Evolutionary conservation across 1,140 invertebrate species (phyloP), one percentile per base, ranked within the genome.

Genomic region (Saccostrea cuccullata): DNA sequence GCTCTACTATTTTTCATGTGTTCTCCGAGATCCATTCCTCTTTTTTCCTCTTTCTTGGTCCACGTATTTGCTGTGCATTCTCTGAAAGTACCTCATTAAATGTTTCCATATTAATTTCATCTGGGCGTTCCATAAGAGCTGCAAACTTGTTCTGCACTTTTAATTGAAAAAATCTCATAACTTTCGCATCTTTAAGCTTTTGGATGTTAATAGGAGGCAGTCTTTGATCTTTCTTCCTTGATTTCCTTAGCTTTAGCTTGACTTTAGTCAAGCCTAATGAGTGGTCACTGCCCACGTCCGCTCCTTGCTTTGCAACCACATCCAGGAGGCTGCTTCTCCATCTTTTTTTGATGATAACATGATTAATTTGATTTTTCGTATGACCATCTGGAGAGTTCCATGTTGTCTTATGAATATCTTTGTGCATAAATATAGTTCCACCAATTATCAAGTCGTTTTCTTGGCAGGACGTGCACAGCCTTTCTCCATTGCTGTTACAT

Each of bases 211-310:
- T n/a, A n/a, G n/a, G n/a, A n/a, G n/a, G n/a, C n/a, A n/a, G n/a
- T n/a, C n/a, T n/a, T n/a, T n/a, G n/a, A n/a, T n/a, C n/a, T n/a
- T n/a, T n/a, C n/a, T n/a, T n/a, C n/a, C n/a, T n/a, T n/a, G n/a
- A n/a, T n/a, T n/a, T n/a, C n/a, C n/a, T n/a, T n/a, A n/a, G n/a
- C n/a, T 90, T 90, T 11, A 89, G 58, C 64, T 85, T 88, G 4
- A 89, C 12, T 23, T 87, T 89, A n/a, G 86, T 84, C 15, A 85
- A 20, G 56, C 89, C 20, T 13, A 91, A 40, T 20, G 82, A 47
- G 56, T 92, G 91, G 84, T 93, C 90, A 40, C 86, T 91, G n/a
- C 17, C 85, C 17, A 89, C 88, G 86, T 93, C 90, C 36, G 91
- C 92, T 77, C 86, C 89, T 77, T 89, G 85, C 26, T 82, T 87